Conservation (phyloP, 2,113 vertebrate genomes). For the Amblyornis subalaris region DNA sequence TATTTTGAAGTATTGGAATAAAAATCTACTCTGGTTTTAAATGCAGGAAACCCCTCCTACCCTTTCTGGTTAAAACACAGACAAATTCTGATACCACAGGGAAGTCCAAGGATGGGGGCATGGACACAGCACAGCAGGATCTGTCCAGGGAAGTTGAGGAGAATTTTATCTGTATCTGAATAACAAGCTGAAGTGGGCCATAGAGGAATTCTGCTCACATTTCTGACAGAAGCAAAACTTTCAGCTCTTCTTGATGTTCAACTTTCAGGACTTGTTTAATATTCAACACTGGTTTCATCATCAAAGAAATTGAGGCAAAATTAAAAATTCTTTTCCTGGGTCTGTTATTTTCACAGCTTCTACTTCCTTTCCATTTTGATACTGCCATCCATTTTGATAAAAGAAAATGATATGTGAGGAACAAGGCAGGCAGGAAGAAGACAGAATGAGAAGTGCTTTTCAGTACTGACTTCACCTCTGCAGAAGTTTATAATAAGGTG, state of each 20-base stretch:
- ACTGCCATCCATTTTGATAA: conserved; percentile 54
- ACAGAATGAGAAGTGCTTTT: conserved; percentile 56
- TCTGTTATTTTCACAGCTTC: conserved; percentile 66
- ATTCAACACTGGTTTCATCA: conserved; percentile 55
- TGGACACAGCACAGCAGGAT: background rate
- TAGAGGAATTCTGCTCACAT: conserved; percentile 39
- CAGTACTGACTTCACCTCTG: conserved; percentile 34
- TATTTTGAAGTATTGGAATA: background rate
- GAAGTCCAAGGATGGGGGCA: background rate
- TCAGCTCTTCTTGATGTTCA: conserved; percentile 35
- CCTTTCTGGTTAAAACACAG: background rate
- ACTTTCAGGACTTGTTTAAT: conserved; percentile 50
- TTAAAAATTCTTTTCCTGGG: conserved; percentile 65
- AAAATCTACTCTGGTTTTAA: background rate
- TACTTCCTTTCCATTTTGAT: conserved; percentile 61
- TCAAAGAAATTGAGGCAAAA: conserved; percentile 65
- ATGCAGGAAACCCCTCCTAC: background rate
- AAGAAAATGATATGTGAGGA: conserved; percentile 63
- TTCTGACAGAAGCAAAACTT: conserved; percentile 44
- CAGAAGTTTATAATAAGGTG: conserved; percentile 62
- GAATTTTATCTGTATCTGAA: background rate
- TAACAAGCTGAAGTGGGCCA: background rate
- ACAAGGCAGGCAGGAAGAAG: conserved; percentile 49
- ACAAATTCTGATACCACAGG: background rate
- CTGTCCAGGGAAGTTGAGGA: background rate